Conservation (phyloP, 2,113 vertebrate genomes). For the Trochalopteron elliotii region DNA sequence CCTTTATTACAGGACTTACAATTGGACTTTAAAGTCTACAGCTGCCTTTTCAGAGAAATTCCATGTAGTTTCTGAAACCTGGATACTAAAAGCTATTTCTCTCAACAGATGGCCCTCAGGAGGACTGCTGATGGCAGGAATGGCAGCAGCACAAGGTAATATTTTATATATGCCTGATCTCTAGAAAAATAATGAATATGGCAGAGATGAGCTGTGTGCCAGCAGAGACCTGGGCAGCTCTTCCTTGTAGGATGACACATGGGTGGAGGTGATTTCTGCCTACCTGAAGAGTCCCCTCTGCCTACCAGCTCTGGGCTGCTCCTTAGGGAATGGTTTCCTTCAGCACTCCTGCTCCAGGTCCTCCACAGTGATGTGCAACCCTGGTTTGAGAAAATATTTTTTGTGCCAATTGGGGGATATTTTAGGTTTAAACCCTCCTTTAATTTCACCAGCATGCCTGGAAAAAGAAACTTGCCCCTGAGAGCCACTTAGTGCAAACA, state of each 20-base stretch:
- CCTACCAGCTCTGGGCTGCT: not conserved
- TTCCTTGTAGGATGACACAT: not conserved
- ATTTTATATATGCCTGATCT: not conserved
- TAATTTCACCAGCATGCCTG: not conserved
- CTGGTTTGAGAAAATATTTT: not conserved
- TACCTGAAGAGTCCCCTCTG: not conserved
- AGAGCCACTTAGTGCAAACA: not conserved
- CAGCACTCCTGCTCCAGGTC: not conserved
- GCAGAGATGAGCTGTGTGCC: not conserved
- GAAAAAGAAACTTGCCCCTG: not conserved
- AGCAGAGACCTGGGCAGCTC: not conserved
- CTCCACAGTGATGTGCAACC: not conserved
- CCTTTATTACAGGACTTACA: not conserved
- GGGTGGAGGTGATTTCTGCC: not conserved
- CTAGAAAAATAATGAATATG: not conserved
- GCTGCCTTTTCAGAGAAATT: not conserved
- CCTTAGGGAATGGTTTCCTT: not conserved
- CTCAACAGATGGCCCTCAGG: conserved; percentile 7
- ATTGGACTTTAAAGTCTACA: not conserved
- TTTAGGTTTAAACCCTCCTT: not conserved
- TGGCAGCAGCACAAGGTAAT: conserved; percentile 56
- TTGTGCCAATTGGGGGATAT: not conserved
- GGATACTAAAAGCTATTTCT: conserved; percentile 9
- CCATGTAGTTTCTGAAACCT: not conserved
- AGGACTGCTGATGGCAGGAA: not conserved